Evolutionary conservation across 2,888 invertebrate species (phyloP), one percentile per base, ranked within the genome.

Genomic region (Nemotelus nigrinus): DNA sequence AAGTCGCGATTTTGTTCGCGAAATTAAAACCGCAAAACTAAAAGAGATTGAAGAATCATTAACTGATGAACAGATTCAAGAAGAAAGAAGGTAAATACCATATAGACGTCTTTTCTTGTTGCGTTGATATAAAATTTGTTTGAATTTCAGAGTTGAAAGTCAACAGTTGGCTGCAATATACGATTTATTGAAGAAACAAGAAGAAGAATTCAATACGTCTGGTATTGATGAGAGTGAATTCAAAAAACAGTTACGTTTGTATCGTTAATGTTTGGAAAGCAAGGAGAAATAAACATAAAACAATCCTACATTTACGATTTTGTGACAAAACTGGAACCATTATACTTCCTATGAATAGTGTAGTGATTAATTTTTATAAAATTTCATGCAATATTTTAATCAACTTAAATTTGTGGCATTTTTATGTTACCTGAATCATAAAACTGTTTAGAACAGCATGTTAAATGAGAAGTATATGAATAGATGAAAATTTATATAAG

Each of bases 101-200:
- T 64, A 76, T 53, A 8, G 7, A 53, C 6, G 6, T 10, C 53
- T 53, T 53, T 10, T 53, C 53, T 8, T 53, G 53, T 53, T 53
- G 53, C 53, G 53, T 6, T 53, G 6, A 25, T 25, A 25, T 25
- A 25, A 25, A 25, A 25, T 25, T 25, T 25, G 25, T 25, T 25
- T 80, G 75, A 48, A 41, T 83, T 82, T 47, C 78, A 87, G 88
- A 79, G 85, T 86, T 65, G 88, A 88, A 81, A 84, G 85, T n/a
- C 85, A 86, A 77, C 88, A 88, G 78, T 81, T 88, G 80, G 84
- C 85, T 43, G 88, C 87, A 2, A 88, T 88, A 79, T 87, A 86
- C 79, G 86, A 88, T 45, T 82, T 88, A 4, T 81, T 88, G 6
- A 86, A 87, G 75, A 85, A 86, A 71, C 88, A 88, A 79, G 87